Conservation (phyloP, 2,797 vertebrate genomes). For the Coregonus sp. region DNA sequence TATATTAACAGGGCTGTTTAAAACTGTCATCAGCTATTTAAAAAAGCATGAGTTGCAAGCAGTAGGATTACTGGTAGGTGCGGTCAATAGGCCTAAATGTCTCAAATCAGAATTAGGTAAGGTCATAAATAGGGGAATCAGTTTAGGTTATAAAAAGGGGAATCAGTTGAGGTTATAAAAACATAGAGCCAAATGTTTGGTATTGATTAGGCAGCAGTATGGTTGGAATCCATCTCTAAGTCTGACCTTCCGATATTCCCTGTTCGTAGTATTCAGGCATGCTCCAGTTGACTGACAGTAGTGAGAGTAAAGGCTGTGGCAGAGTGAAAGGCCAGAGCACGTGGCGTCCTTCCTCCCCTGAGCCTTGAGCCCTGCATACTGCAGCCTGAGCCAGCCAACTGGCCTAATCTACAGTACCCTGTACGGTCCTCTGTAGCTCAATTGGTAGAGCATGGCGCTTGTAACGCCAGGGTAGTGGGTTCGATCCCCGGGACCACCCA, state of each 20-base stretch:
- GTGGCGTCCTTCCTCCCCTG: conserved; percentile 45
- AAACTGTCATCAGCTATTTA: conserved; percentile 59
- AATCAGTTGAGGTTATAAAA: conserved; percentile 44
- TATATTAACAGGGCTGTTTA: conserved; percentile 38
- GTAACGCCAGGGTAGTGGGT: too few species aligned
- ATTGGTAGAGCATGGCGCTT: too few species aligned
- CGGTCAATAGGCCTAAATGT: conserved; percentile 31
- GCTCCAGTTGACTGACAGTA: conserved; percentile 34
- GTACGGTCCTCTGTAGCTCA: too few species aligned
- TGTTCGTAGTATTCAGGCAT: conserved; percentile 16
- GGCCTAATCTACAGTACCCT: conserved; percentile 43
- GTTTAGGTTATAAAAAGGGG: neutral
- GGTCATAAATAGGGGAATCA: neutral
- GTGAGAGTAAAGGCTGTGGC: conserved; percentile 17
- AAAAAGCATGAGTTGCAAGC: conserved; percentile 46
- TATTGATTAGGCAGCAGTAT: conserved; percentile 50
- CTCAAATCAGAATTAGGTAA: conserved; percentile 32
- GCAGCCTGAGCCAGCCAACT: conserved; percentile 30
- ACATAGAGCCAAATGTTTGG: conserved; percentile 45
- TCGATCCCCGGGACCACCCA: too few species aligned
- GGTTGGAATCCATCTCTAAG: conserved; percentile 38
- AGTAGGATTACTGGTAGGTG: conserved; percentile 48
- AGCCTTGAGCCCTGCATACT: conserved; percentile 10
- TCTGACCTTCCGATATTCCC: conserved; percentile 47
- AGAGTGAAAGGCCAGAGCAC: conserved; percentile 16